Percentiles rank a stretch among this genome's conserved stretches.
These are phyloP conservation scores for Cephus cinctus DNA, from an alignment of 1,140 invertebrate genomes.

Conservation along the genomic window DNA sequence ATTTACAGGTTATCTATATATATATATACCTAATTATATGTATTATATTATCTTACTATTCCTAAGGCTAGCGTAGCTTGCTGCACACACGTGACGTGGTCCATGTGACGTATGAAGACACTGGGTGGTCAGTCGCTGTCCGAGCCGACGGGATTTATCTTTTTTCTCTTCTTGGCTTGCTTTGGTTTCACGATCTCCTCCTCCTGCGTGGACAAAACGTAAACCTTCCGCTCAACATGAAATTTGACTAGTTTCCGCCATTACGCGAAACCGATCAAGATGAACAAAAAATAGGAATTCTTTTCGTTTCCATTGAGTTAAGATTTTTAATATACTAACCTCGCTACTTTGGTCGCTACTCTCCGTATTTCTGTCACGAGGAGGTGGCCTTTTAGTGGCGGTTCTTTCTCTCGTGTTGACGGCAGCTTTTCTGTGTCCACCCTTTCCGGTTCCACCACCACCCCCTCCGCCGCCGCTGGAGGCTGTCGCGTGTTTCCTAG, in stretches of 20 bases:
- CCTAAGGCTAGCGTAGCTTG: constrained; percentile 51
- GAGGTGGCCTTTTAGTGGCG: constrained; percentile 57
- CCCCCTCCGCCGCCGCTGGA: constrained; percentile 36
- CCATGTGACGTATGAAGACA: constrained; percentile 51
- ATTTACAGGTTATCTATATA: constrained; percentile 3
- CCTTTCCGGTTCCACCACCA: constrained; percentile 49
- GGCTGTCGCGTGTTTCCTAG: constrained; percentile 56
- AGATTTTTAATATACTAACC: constrained; percentile 51
- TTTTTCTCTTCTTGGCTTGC: constrained; percentile 84
- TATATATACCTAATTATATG: constrained; percentile 26
- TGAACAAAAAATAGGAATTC: not conserved
- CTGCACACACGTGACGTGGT: constrained; percentile 48
- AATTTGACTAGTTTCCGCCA: too few relatives aligned
- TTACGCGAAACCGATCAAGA: not conserved
- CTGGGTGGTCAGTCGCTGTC: constrained; percentile 68
- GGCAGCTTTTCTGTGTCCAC: constrained; percentile 47
- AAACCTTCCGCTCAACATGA: too few relatives aligned
- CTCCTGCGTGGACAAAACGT: constrained; percentile 60
- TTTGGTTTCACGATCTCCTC: constrained; percentile 83
- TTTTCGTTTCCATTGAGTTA: not conserved
- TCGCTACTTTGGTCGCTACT: constrained; percentile 80
- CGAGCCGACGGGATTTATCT: constrained; percentile 69
- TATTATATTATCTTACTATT: constrained; percentile 50
- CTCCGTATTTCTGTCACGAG: constrained; percentile 60
- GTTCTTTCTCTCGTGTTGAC: constrained; percentile 51